Evolutionary conservation across 2,888 invertebrate genomes (phyloP).

Genomic region (Caenorhabditis angaria): DNA sequence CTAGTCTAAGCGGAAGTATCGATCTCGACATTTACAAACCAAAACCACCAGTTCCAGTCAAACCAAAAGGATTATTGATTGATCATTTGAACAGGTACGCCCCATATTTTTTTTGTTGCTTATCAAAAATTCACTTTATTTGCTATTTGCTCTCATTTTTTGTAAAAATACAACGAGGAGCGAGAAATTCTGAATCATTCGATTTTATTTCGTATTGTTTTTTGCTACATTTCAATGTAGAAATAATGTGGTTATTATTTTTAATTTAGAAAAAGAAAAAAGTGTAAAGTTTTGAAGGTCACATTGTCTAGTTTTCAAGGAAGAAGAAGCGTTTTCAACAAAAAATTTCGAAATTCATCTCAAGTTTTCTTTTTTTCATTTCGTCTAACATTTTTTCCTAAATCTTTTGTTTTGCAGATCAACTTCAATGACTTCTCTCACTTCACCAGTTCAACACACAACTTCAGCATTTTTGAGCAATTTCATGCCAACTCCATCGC

Average conservation of each 20-base stretch:
- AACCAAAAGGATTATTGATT: slow-evolving; percentile 55
- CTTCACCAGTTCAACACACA: slow-evolving; percentile 49
- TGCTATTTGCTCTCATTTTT: not conserved
- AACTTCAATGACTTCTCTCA: slow-evolving; percentile 45
- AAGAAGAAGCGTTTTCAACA: not conserved
- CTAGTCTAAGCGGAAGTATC: slow-evolving; percentile 26
- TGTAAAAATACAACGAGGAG: too few species aligned
- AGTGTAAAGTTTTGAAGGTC: slow-evolving; percentile 5
- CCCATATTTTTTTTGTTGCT: slow-evolving; percentile 8
- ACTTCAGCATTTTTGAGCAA: slow-evolving; percentile 53
- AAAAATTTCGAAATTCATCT: not conserved
- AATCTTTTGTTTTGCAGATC: slow-evolving; percentile 28
- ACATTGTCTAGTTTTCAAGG: not conserved
- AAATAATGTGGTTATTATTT: not conserved
- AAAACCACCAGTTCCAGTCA: slow-evolving; percentile 54
- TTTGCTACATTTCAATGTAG: not conserved
- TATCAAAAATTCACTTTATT: too few species aligned
- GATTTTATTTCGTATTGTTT: not conserved
- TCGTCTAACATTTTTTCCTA: slow-evolving; percentile 5
- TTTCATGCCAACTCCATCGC: slow-evolving; percentile 56
- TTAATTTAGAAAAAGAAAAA: slow-evolving; percentile 3
- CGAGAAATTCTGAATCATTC: too few species aligned
- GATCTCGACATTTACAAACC: slow-evolving; percentile 36
- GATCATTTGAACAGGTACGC: slow-evolving; percentile 55
- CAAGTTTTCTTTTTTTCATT: slow-evolving; percentile 7